Evolutionary conservation across 2,888 invertebrate genomes (phyloP), one percentile per base, ranked within the genome.

Genomic region (Dynastes maya): DNA sequence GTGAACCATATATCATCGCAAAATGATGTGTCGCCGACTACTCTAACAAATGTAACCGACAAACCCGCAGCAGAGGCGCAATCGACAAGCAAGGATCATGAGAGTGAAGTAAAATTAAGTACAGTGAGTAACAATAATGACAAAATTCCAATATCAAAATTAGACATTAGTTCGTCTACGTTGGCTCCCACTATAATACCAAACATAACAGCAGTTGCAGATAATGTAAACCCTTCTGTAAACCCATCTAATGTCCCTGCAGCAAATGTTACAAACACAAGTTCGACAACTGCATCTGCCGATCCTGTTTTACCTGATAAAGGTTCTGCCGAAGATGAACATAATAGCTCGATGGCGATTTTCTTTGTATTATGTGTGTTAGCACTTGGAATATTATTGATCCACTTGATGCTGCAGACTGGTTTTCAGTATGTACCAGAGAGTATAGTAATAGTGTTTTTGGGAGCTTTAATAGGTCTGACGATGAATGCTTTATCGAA

Each of bases 381-480:
- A 79, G 98, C 98, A 71, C 89, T 99, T 78, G 98, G 98, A 76
- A 98, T 99, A 82, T 89, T 99, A 70, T 90, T 98, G 37, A 98
- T 99, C 82, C 99, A 99, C 88, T 91, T 97, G 3, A 95, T 99
- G 94, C 91, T 99, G 37, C 96, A 97, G 88, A 98, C 97, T 11
- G 96, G 98, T 83, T 97, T 99, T 86, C 97, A 98, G 83, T 99
- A 98, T 89, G 91, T 99, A 51, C 99, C 99, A 0, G 99, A 99
- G 89, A 98, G 98, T 89, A 95, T 99, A 77, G 98, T 98, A 4
- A 97, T 99, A 81, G 98, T 99, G 27, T 95, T 98, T 85, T 91
- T 99, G 22, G 98, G 98, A 70, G 98, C 96, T 58, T 90, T 97
- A 0, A 97, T 98, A 86, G 98, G 98, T 3, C 92, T 98, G 86